These are phyloP conservation scores for Pissodes strobi DNA, from an alignment of 1,140 invertebrate genomes.

Conservation along the genomic window DNA sequence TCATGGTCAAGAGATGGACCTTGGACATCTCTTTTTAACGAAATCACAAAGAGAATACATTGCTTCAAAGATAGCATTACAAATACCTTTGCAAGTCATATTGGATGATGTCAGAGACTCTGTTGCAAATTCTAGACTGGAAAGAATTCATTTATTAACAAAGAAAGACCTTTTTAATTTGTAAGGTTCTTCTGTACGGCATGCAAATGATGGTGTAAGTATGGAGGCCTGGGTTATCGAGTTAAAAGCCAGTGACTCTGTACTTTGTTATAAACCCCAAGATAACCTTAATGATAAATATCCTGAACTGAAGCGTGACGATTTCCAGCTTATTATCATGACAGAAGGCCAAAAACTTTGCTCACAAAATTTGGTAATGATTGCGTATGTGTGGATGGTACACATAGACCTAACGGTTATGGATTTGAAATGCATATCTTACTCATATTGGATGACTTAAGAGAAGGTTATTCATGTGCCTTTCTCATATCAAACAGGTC, in stretches of 20 bases:
- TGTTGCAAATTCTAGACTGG: neutral
- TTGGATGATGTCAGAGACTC: neutral
- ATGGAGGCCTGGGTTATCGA: conserved; percentile 19
- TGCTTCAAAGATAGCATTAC: neutral
- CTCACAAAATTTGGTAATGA: conserved; percentile 16
- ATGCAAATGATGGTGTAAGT: conserved; percentile 16
- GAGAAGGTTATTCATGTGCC: conserved; percentile 28
- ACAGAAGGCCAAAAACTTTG: conserved; percentile 6
- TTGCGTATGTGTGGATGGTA: conserved; percentile 29
- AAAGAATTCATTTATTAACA: neutral
- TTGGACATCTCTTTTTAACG: neutral
- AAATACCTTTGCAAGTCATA: neutral
- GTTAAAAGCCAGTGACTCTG: conserved; percentile 12
- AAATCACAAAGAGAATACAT: neutral
- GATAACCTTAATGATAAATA: conserved; percentile 4
- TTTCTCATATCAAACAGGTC: neutral
- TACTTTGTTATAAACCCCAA: conserved; percentile 35
- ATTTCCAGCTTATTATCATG: conserved; percentile 34
- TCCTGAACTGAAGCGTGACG: conserved; percentile 25
- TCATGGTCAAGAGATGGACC: neutral
- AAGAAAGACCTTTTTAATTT: conserved; percentile 11
- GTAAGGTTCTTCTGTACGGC: conserved; percentile 1
- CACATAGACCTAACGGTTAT: conserved; percentile 28
- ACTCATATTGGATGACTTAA: conserved; percentile 21
- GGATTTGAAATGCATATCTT: conserved; percentile 25